Evolutionary conservation across 2,888 invertebrate species (phyloP).

Genomic region (Alloplasta piceator): DNA sequence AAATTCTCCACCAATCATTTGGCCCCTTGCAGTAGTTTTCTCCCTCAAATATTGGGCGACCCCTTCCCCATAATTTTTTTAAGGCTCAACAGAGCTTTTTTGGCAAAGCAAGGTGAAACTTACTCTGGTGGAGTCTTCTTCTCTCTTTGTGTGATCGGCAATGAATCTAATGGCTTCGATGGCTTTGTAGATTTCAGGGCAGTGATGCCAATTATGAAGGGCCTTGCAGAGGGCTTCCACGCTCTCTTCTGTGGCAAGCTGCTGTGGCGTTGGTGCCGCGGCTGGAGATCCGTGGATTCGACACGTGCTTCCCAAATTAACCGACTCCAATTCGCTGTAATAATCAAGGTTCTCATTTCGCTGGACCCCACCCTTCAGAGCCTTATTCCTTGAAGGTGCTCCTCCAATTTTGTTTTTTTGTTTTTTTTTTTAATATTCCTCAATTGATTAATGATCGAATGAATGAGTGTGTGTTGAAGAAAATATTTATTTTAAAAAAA

Average conservation of each 20-base stretch:
- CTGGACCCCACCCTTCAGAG: too few species aligned
- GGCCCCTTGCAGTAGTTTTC: too few species aligned
- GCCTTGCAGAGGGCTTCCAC: slow-evolving; percentile 86
- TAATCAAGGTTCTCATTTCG: background rate
- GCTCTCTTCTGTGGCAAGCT: slow-evolving; percentile 83
- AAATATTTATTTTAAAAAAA: too few species aligned
- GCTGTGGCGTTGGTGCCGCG: slow-evolving; percentile 84
- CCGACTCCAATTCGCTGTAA: slow-evolving; percentile 85
- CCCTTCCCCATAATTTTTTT: too few species aligned
- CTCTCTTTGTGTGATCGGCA: slow-evolving; percentile 95
- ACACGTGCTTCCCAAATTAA: slow-evolving; percentile 85
- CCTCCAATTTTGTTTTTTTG: too few species aligned
- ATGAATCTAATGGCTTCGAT: slow-evolving; percentile 96
- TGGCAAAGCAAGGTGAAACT: slow-evolving; percentile 74
- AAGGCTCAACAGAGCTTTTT: too few species aligned
- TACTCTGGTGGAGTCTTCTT: slow-evolving; percentile 96
- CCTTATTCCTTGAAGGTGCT: too few species aligned
- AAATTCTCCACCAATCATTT: too few species aligned
- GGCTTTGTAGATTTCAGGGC: slow-evolving; percentile 96
- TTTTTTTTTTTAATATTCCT: too few species aligned
- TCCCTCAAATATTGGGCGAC: too few species aligned
- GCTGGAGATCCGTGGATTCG: slow-evolving; percentile 86
- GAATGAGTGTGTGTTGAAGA: too few species aligned
- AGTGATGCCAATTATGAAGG: slow-evolving; percentile 93
- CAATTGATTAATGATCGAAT: too few species aligned